These are phyloP conservation scores for Blera fallax DNA, from an alignment of 2,888 invertebrate species.

Conservation along the genomic window DNA sequence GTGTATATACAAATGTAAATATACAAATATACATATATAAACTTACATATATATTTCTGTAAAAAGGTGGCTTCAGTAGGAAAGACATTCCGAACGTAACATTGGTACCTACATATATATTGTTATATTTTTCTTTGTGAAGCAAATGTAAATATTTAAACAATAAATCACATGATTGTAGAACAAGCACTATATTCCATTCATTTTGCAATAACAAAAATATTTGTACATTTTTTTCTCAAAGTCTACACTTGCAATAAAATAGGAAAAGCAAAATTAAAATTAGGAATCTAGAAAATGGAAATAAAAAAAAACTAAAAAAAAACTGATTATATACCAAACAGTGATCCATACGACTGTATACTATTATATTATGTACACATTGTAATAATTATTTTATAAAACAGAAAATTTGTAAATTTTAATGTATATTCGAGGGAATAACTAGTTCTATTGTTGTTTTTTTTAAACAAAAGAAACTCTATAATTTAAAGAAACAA, in stretches of 20 bases:
- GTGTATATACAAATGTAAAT: no score
- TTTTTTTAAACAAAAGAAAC: constrained; percentile 30
- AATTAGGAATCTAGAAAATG: constrained; percentile 47
- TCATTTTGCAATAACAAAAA: constrained; percentile 43
- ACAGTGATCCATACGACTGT: constrained; percentile 71
- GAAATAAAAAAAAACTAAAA: background rate
- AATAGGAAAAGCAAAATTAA: constrained; percentile 17
- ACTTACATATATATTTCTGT: no score
- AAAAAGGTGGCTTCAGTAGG: constrained; percentile 40
- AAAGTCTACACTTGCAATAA: constrained; percentile 57
- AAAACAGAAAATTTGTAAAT: constrained; percentile 48
- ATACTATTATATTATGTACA: constrained; percentile 70
- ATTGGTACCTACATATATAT: constrained; percentile 71
- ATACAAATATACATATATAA: no score
- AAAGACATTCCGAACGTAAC: constrained; percentile 68
- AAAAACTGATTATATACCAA: constrained; percentile 63
- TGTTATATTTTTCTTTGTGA: constrained; percentile 58
- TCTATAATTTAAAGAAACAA: constrained; percentile 26
- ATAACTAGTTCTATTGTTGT: constrained; percentile 45
- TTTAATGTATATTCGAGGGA: constrained; percentile 50
- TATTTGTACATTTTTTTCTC: constrained; percentile 26
- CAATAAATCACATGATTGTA: constrained; percentile 8
- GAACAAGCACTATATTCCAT: constrained; percentile 49
- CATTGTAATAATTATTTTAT: constrained; percentile 65
- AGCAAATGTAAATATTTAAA: constrained; percentile 60